Conservation (phyloP, 53 echinoderm and acorn worm genomes). For the Holothuria scabra region DNA sequence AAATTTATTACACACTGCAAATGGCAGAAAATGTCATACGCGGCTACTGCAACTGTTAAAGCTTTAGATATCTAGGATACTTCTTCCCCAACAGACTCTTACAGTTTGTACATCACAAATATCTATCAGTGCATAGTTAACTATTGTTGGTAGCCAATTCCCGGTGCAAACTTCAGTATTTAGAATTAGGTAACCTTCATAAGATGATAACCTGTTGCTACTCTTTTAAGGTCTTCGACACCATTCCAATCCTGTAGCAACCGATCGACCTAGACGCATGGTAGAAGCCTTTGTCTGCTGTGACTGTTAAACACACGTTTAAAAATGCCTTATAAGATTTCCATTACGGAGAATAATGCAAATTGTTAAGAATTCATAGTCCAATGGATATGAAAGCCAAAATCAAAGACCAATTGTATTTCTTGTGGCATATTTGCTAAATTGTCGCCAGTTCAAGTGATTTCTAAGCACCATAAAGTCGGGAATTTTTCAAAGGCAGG, state of each 20-base stretch:
- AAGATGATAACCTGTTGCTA: too few species aligned
- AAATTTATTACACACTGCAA: too few species aligned
- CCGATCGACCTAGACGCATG: too few species aligned
- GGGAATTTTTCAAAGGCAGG: constrained; percentile 36
- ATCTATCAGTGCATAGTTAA: too few species aligned
- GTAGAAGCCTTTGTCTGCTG: neutral
- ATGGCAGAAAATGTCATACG: too few species aligned
- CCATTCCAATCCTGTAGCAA: neutral
- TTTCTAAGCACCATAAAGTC: constrained; percentile 41
- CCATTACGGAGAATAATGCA: constrained; percentile 28
- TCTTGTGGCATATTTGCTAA: constrained; percentile 41
- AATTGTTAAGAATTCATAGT: constrained; percentile 41
- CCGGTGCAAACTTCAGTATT: too few species aligned
- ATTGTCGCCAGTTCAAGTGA: constrained; percentile 39
- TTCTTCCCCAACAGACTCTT: too few species aligned
- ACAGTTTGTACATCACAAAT: too few species aligned
- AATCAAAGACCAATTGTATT: constrained; percentile 32
- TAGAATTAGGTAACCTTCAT: too few species aligned
- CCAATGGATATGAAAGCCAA: constrained; percentile 37
- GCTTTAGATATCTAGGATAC: too few species aligned
- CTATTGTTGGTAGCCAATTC: too few species aligned
- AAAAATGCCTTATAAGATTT: constrained; percentile 26
- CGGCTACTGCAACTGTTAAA: too few species aligned
- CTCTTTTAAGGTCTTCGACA: neutral
- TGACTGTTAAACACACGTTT: constrained; percentile 6